phyloP scores from a whole-genome alignment of 2,113 vertebrate species.

The Halcyon malimbica region DNA sequence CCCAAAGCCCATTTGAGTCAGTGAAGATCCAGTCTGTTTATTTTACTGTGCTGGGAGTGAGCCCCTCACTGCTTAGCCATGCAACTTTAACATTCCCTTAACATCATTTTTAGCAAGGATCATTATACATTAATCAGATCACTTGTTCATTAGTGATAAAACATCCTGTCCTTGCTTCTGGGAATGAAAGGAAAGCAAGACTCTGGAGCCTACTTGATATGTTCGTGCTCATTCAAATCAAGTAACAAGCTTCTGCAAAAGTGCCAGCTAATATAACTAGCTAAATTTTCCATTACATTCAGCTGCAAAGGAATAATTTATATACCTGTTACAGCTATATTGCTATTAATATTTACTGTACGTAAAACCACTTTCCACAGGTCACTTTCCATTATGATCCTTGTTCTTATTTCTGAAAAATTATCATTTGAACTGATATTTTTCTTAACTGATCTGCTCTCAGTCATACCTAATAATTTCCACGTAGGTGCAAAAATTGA shows the following conservation, averaged over 20 bases:
- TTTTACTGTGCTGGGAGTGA: slow-evolving; percentile 35
- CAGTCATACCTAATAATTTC: neutral
- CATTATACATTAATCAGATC: slow-evolving; percentile 73
- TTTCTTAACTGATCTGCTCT: neutral
- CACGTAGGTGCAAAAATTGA: neutral
- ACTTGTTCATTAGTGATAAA: slow-evolving; percentile 71
- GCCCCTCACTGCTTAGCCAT: slow-evolving; percentile 38
- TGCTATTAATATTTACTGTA: slow-evolving; percentile 29
- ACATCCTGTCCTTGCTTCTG: slow-evolving; percentile 71
- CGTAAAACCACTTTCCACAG: neutral
- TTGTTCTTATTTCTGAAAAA: slow-evolving; percentile 25
- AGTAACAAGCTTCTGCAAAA: slow-evolving; percentile 58
- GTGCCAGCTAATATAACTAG: slow-evolving; percentile 43
- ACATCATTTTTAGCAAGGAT: slow-evolving; percentile 61
- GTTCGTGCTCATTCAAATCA: slow-evolving; percentile 46
- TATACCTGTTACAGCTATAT: neutral
- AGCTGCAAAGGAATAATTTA: slow-evolving; percentile 10
- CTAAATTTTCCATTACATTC: slow-evolving; percentile 46
- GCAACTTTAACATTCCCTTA: slow-evolving; percentile 50
- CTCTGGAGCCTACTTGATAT: slow-evolving; percentile 57
- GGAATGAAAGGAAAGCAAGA: slow-evolving; percentile 66
- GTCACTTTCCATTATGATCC: neutral
- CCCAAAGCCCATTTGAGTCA: neutral
- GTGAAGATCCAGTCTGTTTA: slow-evolving; percentile 40
- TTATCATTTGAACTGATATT: neutral